Base-by-base conservation (phyloP, 2,888 invertebrate species). In the Anodontia alba region DNA sequence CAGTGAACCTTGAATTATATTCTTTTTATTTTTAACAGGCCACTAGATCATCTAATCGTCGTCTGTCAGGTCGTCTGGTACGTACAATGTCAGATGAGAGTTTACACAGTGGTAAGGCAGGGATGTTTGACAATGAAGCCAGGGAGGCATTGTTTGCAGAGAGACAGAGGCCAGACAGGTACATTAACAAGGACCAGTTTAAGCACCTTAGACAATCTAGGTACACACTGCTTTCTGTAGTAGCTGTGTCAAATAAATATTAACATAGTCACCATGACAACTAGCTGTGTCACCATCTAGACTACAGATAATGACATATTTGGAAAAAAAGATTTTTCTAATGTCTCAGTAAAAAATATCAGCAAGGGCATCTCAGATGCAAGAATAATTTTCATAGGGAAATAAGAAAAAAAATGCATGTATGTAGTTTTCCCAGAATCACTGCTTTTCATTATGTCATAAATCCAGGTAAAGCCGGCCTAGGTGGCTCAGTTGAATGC, bases 71-170 rank as follows among this genome's bases (percentile, higher is more conserved):
- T 95, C 90, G 90, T 0, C 84, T 92, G 7, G 93, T 91, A 74
- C 86, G 93, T 29, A 92, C 93, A 1, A 89, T 92, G 84, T 94
- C 94, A 10, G 94, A 94, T 80, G 94, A 94, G 87, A 93, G 93
- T 82, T 83, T 94, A 74, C 91, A 91, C 83, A 92, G 92, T 75
- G 88, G 87, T 38, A 92, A 92, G 71, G 89, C 87, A 33, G 36
- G 67, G 8, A 69, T 78, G 43, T 54, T 81, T 20, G 87, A 86
- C 10, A 71, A 49, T 26, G 84, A 86, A 54, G 36, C 86, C 36
- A 69, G 86, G 8, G 89, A 89, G 68, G 82, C 86, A 10, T 70
- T 88, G 51, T 87, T 89, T 73, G 68, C 87, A 36, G 84, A 81
- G 73, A 78, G 73, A 29, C 69, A 74, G 15, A 73, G 68, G 73